Percentiles rank a stretch among this genome's conserved stretches.
These are phyloP conservation scores for Ceyx margarethae DNA, from an alignment of 2,113 vertebrate species.

Conservation along the genomic window DNA sequence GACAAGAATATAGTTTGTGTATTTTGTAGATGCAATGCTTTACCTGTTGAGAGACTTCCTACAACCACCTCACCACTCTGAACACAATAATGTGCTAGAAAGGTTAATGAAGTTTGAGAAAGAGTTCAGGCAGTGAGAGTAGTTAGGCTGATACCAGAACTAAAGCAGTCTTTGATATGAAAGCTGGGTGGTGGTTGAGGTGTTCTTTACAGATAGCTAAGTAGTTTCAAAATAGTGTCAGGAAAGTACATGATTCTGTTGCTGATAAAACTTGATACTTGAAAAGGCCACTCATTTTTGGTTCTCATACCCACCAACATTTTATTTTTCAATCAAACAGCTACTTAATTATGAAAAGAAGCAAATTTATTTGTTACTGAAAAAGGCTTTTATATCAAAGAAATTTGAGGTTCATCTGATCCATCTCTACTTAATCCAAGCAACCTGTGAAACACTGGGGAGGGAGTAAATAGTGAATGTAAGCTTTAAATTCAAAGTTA, in stretches of 20 bases:
- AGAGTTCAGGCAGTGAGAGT: background rate
- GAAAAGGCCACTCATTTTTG: background rate
- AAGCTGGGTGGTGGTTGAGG: background rate
- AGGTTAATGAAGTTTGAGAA: background rate
- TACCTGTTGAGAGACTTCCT: background rate
- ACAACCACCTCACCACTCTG: no score
- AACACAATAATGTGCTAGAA: background rate
- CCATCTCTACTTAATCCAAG: background rate
- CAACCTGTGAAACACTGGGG: background rate
- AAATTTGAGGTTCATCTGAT: background rate
- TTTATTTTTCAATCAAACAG: background rate
- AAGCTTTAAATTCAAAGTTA: background rate
- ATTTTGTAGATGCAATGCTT: background rate
- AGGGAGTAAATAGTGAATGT: background rate
- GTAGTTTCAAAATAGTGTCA: background rate
- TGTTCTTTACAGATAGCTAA: background rate
- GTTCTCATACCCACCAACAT: background rate
- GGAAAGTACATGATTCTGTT: background rate
- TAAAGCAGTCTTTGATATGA: background rate
- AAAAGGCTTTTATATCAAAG: background rate
- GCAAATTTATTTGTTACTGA: background rate
- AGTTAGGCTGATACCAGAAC: background rate
- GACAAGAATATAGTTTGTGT: background rate
- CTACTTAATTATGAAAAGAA: background rate
- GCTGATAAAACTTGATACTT: background rate